These are phyloP conservation scores for Etheostoma spectabile DNA, from an alignment of 2,113 vertebrate genomes.

Conservation along the genomic window DNA sequence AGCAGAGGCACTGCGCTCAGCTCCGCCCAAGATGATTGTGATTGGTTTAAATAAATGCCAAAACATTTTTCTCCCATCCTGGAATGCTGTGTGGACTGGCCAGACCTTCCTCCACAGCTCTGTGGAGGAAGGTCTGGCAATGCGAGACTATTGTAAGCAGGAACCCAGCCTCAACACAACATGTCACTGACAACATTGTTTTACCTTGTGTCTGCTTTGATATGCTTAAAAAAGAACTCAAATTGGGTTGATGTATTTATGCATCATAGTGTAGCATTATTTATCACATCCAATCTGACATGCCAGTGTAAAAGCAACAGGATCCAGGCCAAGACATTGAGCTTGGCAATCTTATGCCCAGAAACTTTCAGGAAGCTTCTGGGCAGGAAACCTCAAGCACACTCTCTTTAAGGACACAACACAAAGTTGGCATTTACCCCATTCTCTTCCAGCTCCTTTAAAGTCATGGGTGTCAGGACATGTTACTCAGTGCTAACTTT, in stretches of 20 bases:
- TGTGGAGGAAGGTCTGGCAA: too few relatives aligned
- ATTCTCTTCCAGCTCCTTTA: constrained; percentile 49
- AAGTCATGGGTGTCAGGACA: constrained; percentile 67
- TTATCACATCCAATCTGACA: constrained; percentile 11
- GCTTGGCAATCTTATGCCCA: constrained; percentile 48
- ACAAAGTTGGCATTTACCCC: constrained; percentile 54
- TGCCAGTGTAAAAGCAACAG: constrained; percentile 10
- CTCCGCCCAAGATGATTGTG: too few relatives aligned
- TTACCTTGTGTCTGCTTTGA: background rate
- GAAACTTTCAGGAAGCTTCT: constrained; percentile 41
- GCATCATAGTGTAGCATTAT: background rate
- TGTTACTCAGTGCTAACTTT: constrained; percentile 55
- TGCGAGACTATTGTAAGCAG: constrained; percentile 36
- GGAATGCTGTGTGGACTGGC: too few relatives aligned
- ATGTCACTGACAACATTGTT: too few relatives aligned
- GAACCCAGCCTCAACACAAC: background rate
- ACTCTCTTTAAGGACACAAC: constrained; percentile 31
- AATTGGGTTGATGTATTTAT: background rate
- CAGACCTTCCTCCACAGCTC: too few relatives aligned
- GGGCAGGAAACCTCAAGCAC: constrained; percentile 50
- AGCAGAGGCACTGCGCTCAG: too few relatives aligned
- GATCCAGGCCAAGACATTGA: constrained; percentile 45
- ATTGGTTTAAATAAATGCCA: too few relatives aligned
- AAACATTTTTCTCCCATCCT: too few relatives aligned
- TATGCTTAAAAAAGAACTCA: background rate